Base-by-base conservation (phyloP, 2,113 vertebrate species). In the Podocnemis expansa region DNA sequence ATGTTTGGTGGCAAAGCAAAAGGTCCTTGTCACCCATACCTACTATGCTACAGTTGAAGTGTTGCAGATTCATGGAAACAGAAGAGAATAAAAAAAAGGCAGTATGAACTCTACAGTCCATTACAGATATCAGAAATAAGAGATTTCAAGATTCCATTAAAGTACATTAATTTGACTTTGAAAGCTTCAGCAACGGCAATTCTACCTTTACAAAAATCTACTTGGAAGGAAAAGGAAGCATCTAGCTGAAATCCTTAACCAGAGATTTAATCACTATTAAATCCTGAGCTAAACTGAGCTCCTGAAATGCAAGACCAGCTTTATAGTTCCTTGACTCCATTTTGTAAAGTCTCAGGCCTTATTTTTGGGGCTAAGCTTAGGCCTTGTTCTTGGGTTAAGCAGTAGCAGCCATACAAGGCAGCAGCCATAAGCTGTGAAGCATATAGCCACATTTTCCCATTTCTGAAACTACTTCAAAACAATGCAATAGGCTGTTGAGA, bases 151-250 rank as follows among this genome's bases (percentile, higher is more conserved):
- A 34, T 85, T 14, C 6, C 49, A 85, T 73, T 73, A 41, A 73
- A 34, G 38, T 43, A 43, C 24, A 73, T 87, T 89, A 91, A 92
- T 91, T 87, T 82, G 76, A 80, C 49, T 73, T 87, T 90, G 84
- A 84, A 87, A 90, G 84, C 6, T 63, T 11, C n/a, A 14, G 8
- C 56, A 8, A 4, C 82, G 49, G 84, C 11, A 87, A 8, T 38
- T 49, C 4, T 82, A 10, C n/a, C 17, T 25, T 88, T 56, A 58
- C 41, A 70, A 89, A 31, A 89, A 38, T 41, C 1, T 17, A 22
- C 67, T 87, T 87, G 84, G 49, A 95, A 87, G 78, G 24, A 73
- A 5, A 70, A 80, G 43, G 80, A 2, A 78, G 10, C 19, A 41
- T 80, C 31, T 21, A 29, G 76, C 49, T 41, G 14, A 85, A 93